Evolutionary conservation across 2,797 vertebrate species (phyloP), one percentile per base, ranked within the genome.

Genomic region (Aviceda leuphotes): DNA sequence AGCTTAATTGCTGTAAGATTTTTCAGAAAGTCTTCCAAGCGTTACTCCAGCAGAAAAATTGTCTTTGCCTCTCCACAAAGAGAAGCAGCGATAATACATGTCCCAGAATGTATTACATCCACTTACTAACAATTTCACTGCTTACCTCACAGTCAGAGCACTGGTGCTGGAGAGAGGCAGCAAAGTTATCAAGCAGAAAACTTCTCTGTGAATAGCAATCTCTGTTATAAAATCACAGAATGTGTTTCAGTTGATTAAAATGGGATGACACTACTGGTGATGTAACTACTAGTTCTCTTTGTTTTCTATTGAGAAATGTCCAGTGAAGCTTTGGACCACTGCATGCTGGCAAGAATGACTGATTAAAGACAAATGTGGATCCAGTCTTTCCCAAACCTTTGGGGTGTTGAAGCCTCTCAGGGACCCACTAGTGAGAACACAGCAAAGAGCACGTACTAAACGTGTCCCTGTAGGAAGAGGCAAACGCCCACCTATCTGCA

Each of bases 1-100:
- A 95, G 93, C 77, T 80, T 92, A 96, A 95, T 95, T 96, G 84
- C 89, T 90, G 92, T 78, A 91, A 91, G 89, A 82, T 84, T 96
- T 93, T 95, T 95, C 91, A 96, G 80, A 89, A 92, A 94, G 73
- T 79, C 89, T 95, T 96, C 70, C 90, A 78, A 90, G 86, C 18
- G 1, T 95, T 96, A 76, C 80, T 87, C 44, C 52, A 35, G 80
- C 52, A 93, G 93, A 87, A 84, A 76, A 90, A 95, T 33, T 59
- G 81, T 79, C 50, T 91, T 92, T 95, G 74, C 61, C 26, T 73
- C 81, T 74, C 65, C 74, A 80, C 78, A 85, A 84, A 93, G 77
- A 90, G 81, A 67, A 89, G 80, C 73, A 55, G 82, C 0, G 15
- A 2, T 43, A 30, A 46, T 56, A n/a, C 9, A 6, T 84, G 89